phyloP scores from a whole-genome alignment of 2,113 vertebrate genomes.

The Pluvialis apricaria region DNA sequence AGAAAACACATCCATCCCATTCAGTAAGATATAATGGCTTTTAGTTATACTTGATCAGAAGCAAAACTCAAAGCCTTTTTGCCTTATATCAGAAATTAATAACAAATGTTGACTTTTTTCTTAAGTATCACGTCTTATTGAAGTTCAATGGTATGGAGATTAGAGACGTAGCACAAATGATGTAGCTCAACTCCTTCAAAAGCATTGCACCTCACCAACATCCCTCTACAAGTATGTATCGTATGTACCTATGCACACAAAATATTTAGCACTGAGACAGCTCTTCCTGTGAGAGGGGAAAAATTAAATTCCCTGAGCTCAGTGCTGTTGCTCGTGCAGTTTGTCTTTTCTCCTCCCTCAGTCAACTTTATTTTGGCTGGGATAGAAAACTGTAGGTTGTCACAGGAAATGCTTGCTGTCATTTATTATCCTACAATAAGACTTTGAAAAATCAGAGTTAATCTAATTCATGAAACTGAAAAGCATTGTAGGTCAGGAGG shows the following conservation, averaged over 20 bases:
- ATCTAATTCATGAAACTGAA: neutral
- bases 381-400: neutral
- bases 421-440: neutral
- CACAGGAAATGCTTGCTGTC: neutral
- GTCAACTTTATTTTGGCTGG: neutral
- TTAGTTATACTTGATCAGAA: neutral
- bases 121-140: neutral
- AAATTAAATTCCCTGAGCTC: neutral
- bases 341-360: neutral
- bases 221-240: neutral
- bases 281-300: neutral
- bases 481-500: neutral
- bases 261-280: constrained; percentile 18
- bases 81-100: neutral
- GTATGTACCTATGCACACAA: neutral
- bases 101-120: neutral
- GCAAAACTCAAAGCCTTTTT: neutral
- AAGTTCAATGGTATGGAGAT: neutral
- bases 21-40: neutral
- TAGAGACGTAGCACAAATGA: neutral
- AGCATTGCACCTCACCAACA: neutral
- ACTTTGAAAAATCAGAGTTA: neutral
- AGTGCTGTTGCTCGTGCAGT: neutral
- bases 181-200: neutral
- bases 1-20: neutral